Percentiles rank a stretch among this genome's conserved stretches.
These are phyloP conservation scores for Sinocyclocheilus grahami DNA, from an alignment of 2,113 vertebrate species.

Conservation along the genomic window DNA sequence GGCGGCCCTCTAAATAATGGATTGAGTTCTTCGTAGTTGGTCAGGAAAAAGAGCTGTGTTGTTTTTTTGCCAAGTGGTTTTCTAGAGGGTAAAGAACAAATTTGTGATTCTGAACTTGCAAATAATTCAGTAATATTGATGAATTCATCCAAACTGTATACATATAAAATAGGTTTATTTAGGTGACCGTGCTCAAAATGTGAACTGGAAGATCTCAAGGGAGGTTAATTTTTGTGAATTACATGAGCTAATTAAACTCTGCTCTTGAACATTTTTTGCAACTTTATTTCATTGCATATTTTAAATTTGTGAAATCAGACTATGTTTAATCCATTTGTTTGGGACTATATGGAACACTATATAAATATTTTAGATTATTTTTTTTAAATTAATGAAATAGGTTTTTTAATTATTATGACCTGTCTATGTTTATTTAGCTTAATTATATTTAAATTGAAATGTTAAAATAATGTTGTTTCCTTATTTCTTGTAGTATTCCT, in stretches of 20 bases:
- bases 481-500: neutral
- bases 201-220: neutral
- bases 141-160: constrained; percentile 32
- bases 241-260: neutral
- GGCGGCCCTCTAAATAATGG: constrained; percentile 54
- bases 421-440: neutral
- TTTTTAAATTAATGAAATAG: neutral
- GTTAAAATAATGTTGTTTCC: no score
- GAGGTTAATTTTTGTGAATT: neutral
- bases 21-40: constrained; percentile 45
- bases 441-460: neutral
- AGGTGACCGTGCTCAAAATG: constrained; percentile 5
- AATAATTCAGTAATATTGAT: constrained; percentile 29
- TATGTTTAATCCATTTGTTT: neutral
- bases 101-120: constrained; percentile 20
- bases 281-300: neutral
- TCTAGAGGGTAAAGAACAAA: constrained; percentile 13
- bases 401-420: neutral
- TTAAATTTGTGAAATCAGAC: neutral
- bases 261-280: neutral
- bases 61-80: constrained; percentile 39
- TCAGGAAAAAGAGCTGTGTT: constrained; percentile 39
- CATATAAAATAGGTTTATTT: constrained; percentile 38
- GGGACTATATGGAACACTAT: neutral
- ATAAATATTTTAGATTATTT: neutral